Evolutionary conservation across 2,888 invertebrate species (phyloP), one percentile per base, ranked within the genome.

Genomic region (Sipha maydis): DNA sequence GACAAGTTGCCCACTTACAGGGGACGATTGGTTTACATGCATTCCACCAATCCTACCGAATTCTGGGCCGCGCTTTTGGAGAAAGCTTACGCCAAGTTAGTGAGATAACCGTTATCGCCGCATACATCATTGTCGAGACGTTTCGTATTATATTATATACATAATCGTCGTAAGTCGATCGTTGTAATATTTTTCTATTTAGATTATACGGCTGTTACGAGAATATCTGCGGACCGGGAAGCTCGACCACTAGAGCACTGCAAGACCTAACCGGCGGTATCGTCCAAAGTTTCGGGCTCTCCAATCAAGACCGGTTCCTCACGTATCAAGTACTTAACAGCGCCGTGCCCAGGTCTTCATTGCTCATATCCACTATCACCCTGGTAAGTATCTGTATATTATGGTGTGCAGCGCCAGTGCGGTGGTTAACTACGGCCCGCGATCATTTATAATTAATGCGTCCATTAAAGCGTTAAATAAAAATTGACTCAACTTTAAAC

Each of bases 61-160:
- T 96, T 95, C 93, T 96, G 96, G 95, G 94, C 95, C 75, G 94
- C 96, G 38, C 93, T 96, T 80, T 92, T 96, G 77, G 96, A 96
- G 92, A 96, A 96, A 92, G 96, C 96, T 19, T 96, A 96, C 92
- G 96, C 96, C 90, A 96, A 96, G 95, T 95, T 92, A 92, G 93
- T 91, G 78, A 75, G 34, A 38, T 34, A 61, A 38, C 8, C 14
- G 28, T 0, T 14, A 69, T 8, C 25, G 28, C 11, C n/a, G 1
- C 28, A 7, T 73, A 17, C 19, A 21, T 73, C 34, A 28, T 9
- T 5, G 14, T 19, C n/a, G 69, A 11, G 25, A 61, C 21, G 21
- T 69, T 19, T 73, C 31, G 11, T 3, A 19, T 19, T 34, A 19
- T 21, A 7, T 31, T 11, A 28, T 71, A 14, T n/a, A n/a, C n/a